phyloP scores from a whole-genome alignment of 2,113 vertebrate species.

The Cololabis saira region DNA sequence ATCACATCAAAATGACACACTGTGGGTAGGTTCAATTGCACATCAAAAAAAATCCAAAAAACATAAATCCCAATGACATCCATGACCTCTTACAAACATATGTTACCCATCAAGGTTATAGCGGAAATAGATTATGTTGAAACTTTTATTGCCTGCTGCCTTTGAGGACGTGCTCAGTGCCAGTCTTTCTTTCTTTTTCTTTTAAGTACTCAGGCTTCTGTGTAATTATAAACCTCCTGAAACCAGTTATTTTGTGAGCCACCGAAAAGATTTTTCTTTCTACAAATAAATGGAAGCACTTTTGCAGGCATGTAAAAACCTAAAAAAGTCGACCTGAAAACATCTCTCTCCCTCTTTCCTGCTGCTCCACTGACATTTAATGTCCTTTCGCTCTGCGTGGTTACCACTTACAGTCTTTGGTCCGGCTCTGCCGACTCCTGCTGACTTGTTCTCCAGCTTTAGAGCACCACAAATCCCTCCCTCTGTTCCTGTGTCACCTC shows the following conservation, averaged over 20 bases:
- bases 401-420: constrained; percentile 27
- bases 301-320: constrained; percentile 25
- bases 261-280: constrained; percentile 47
- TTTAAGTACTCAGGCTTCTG: constrained; percentile 36
- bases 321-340: constrained; percentile 20
- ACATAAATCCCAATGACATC: constrained; percentile 13
- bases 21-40: neutral
- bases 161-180: constrained; percentile 32
- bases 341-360: neutral
- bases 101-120: constrained; percentile 51
- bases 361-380: constrained; percentile 5
- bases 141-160: constrained; percentile 42
- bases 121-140: constrained; percentile 38
- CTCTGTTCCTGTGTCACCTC: constrained; percentile 32
- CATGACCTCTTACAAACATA: constrained; percentile 39
- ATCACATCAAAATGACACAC: constrained; percentile 5
- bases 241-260: constrained; percentile 59
- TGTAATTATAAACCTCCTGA: constrained; percentile 61
- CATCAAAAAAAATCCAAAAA: constrained; percentile 10
- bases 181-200: constrained; percentile 30
- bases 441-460: constrained; percentile 39
- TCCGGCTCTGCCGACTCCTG: constrained; percentile 31
- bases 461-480: constrained; percentile 39
- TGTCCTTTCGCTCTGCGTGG: constrained; percentile 17
- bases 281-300: constrained; percentile 30